Evolutionary conservation across 1,140 invertebrate genomes (phyloP), one percentile per base, ranked within the genome.

Genomic region (Eumeta japonica): DNA sequence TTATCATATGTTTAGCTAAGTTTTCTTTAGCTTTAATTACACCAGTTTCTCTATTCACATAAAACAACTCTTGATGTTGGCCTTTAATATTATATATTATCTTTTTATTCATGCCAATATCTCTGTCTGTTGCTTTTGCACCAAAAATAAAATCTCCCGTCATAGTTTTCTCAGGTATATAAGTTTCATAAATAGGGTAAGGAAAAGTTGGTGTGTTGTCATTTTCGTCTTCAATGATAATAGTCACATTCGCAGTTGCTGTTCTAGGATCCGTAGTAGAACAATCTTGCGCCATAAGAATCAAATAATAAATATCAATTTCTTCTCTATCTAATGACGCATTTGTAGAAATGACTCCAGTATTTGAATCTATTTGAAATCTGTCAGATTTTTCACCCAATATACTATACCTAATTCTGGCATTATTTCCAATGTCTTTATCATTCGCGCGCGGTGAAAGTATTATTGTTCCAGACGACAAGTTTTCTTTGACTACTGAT

Each of bases 131-230:
- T 0, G 92, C 92, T 64, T 85, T 86, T 0, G 88, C 87, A 9
- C 91, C 92, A 70, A 92, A 92, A 11, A 96, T 89, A 73, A 94
- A 95, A 53, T 84, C 80, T 64, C 86, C 87, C 28, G 81, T 70
- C 44, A 81, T 75, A 1, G 85, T 91, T 5, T 82, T 79, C 49
- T 92, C 89, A 0, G 90, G 87, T 31, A 93, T 82, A 36, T 88
- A 85, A 3, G 90, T 83, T 35, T 84, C 83, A 55, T 90, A 92
- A 33, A 79, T 75, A 1, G 79, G 67, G 41, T 83, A 79, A 2
- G 83, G 78, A 64, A 95, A 94, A 29, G 75, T 77, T 0, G 93
- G 93, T 10, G 83, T 79, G 60, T 94, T 94, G 62, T 96, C 93
- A 64, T 96, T 96, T 46, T 88, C 82, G 67, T 96, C 92, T 24